These are phyloP conservation scores for Prunella strophiata DNA, from an alignment of 2,797 vertebrate species.

Conservation along the genomic window DNA sequence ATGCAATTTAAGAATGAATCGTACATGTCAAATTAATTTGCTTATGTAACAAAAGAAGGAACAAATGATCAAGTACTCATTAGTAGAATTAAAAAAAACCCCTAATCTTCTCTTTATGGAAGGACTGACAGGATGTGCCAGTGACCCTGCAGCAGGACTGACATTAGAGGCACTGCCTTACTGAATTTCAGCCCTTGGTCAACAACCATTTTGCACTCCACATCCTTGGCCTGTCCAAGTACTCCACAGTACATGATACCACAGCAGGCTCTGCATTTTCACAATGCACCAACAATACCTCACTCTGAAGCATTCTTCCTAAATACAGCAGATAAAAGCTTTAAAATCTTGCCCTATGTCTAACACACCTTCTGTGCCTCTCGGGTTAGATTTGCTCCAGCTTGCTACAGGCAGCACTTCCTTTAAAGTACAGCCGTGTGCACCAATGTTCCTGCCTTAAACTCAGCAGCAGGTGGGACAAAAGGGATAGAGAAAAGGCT, in stretches of 20 bases:
- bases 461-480: fast-evolving
- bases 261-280: fast-evolving
- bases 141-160: background rate
- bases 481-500: background rate
- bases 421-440: fast-evolving
- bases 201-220: fast-evolving
- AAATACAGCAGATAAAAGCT: background rate
- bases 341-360: background rate
- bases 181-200: background rate
- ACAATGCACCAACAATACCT: fast-evolving
- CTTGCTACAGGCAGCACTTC: background rate
- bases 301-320: background rate
- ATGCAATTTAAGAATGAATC: background rate
- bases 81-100: background rate
- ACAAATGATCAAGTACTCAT: background rate
- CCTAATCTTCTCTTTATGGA: background rate
- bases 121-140: background rate
- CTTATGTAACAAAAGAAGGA: background rate
- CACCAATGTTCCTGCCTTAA: background rate
- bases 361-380: background rate
- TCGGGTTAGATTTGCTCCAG: background rate
- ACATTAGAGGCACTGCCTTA: background rate
- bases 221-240: background rate
- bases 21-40: background rate
- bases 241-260: fast-evolving